phyloP scores from a whole-genome alignment of 2,113 vertebrate genomes.

The Sminthopsis crassicaudata region DNA sequence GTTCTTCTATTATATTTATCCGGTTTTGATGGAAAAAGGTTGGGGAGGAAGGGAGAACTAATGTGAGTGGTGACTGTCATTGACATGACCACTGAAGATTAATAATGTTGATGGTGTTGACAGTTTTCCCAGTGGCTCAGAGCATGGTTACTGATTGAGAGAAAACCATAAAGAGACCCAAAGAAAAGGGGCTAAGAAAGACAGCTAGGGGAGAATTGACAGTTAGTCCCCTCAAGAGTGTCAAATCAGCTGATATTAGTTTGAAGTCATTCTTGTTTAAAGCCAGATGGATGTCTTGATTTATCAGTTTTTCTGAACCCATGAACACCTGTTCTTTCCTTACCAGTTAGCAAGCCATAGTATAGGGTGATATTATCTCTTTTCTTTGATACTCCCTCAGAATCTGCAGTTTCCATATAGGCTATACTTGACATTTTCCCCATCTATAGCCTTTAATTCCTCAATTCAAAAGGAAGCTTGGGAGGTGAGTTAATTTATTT shows the following conservation, averaged over 20 bases:
- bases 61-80: slow-evolving; percentile 70
- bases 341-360: neutral
- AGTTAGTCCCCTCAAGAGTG: neutral
- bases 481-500: slow-evolving; percentile 5
- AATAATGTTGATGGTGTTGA: slow-evolving; percentile 62
- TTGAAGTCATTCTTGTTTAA: slow-evolving; percentile 53
- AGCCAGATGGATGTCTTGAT: neutral
- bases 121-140: slow-evolving; percentile 51
- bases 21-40: slow-evolving; percentile 24
- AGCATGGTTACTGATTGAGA: slow-evolving; percentile 53
- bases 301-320: neutral
- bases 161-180: slow-evolving; percentile 60
- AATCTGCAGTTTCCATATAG: neutral
- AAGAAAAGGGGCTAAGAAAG: slow-evolving; percentile 63
- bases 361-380: neutral
- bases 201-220: slow-evolving; percentile 44
- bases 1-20: slow-evolving; percentile 62
- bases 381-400: neutral
- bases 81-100: slow-evolving; percentile 64
- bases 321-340: neutral
- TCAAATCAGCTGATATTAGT: slow-evolving; percentile 21
- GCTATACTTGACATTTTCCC: neutral
- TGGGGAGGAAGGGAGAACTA: slow-evolving; percentile 24
- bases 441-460: neutral
- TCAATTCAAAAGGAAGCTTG: neutral